A percentile compares a stretch with the other conserved stretches of the same genome.
Conservation (phyloP, 2,113 vertebrate species). For the Sisor rabdophorus region DNA sequence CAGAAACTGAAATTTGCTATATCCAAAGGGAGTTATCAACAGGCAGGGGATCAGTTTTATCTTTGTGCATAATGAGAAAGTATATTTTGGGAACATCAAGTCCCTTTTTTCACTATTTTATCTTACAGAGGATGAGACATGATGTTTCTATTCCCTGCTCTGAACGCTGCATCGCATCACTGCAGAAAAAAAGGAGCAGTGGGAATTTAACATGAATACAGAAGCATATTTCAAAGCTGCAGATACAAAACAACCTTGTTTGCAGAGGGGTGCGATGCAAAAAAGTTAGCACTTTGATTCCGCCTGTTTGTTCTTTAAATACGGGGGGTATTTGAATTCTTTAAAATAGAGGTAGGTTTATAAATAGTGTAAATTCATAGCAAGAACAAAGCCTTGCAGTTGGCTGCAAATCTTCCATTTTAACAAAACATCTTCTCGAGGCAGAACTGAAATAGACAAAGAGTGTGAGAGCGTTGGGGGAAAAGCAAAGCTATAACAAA, state of each 20-base stretch:
- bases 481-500: constrained; percentile 70
- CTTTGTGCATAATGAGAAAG: constrained; percentile 62
- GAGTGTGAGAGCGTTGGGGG: constrained; percentile 66
- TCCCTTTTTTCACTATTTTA: not conserved
- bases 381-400: constrained; percentile 68
- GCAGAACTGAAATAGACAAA: constrained; percentile 65
- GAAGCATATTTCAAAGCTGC: constrained; percentile 61
- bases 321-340: constrained; percentile 47
- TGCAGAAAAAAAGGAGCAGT: constrained; percentile 56
- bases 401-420: constrained; percentile 54
- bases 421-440: constrained; percentile 42
- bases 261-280: constrained; percentile 36
- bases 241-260: constrained; percentile 45
- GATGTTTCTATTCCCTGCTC: constrained; percentile 55
- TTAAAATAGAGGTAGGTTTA: constrained; percentile 41
- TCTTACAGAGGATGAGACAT: constrained; percentile 37
- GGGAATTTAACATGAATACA: constrained; percentile 61
- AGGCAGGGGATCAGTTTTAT: constrained; percentile 51
- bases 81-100: constrained; percentile 66
- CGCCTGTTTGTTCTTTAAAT: constrained; percentile 43
- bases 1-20: constrained; percentile 50
- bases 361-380: constrained; percentile 67
- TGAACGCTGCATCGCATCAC: constrained; percentile 54
- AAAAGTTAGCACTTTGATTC: constrained; percentile 38
- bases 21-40: constrained; percentile 64